phyloP scores from a whole-genome alignment of 2,888 invertebrate species.

The Drosophila phalerata region DNA sequence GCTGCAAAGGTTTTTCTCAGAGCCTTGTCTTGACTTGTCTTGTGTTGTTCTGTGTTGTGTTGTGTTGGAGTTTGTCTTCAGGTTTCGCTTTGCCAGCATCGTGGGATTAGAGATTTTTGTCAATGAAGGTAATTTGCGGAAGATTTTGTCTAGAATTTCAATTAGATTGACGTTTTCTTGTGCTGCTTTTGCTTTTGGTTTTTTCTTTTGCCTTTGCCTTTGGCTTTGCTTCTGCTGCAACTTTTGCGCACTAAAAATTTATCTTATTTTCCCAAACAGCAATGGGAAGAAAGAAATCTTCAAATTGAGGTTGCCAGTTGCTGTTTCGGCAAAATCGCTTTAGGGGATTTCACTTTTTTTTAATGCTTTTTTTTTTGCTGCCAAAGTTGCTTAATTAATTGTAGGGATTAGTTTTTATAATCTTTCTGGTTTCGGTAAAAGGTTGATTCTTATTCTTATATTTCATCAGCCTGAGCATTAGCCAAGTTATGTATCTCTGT shows the following conservation, averaged over 20 bases:
- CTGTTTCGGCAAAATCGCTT: slow-evolving; percentile 38
- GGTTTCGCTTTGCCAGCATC: slow-evolving; percentile 61
- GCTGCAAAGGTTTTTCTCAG: slow-evolving; percentile 25
- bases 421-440: slow-evolving; percentile 4
- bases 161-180: slow-evolving; percentile 83
- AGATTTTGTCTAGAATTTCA: slow-evolving; percentile 86
- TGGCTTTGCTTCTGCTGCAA: slow-evolving; percentile 12
- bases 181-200: slow-evolving; percentile 22
- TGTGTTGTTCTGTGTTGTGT: too few relatives aligned
- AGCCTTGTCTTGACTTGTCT: slow-evolving; percentile 14
- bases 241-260: slow-evolving; percentile 24
- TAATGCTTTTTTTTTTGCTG: slow-evolving; percentile 7
- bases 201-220: slow-evolving; percentile 12
- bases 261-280: slow-evolving; percentile 21
- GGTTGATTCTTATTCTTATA: neutral
- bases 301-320: slow-evolving; percentile 25
- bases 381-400: slow-evolving; percentile 45
- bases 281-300: slow-evolving; percentile 11
- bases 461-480: slow-evolving; percentile 3
- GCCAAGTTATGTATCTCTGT: slow-evolving; percentile 21
- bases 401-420: slow-evolving; percentile 22
- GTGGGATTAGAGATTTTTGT: slow-evolving; percentile 85
- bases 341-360: slow-evolving; percentile 40
- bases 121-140: slow-evolving; percentile 85
- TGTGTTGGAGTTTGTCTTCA: slow-evolving; percentile 55